A percentile compares a stretch with the other conserved stretches of the same genome.
phyloP scores from a whole-genome alignment of 2,113 vertebrate genomes.

The Formicarius rufipectus region DNA sequence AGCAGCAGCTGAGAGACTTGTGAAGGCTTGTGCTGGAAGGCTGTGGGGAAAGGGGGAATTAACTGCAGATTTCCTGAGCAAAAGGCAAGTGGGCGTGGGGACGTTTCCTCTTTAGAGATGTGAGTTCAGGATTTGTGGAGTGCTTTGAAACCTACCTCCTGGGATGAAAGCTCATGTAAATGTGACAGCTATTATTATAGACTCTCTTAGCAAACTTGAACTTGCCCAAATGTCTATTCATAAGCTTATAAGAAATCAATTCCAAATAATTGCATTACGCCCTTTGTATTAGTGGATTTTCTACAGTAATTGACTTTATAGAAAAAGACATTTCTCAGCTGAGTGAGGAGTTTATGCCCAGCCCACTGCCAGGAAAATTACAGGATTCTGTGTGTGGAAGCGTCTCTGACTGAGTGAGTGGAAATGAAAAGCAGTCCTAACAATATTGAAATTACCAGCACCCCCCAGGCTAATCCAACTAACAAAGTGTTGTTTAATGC shows the following conservation, averaged over 20 bases:
- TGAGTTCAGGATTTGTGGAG: background rate
- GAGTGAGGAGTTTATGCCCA: background rate
- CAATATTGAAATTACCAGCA: background rate
- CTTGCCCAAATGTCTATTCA: background rate
- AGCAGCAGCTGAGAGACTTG: background rate
- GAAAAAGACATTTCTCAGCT: slow-evolving; percentile 10
- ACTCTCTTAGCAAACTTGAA: slow-evolving; percentile 29
- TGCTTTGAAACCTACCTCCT: background rate
- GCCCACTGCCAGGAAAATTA: background rate
- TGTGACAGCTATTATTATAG: slow-evolving; percentile 12
- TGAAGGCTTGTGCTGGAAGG: background rate
- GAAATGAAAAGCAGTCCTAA: background rate
- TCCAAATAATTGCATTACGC: slow-evolving; percentile 32
- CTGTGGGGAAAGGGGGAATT: background rate
- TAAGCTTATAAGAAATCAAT: slow-evolving; percentile 48
- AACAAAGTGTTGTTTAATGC: background rate
- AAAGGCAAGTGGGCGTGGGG: background rate
- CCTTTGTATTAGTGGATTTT: slow-evolving; percentile 35
- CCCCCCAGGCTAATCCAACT: background rate
- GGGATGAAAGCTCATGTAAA: background rate
- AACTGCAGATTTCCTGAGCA: background rate
- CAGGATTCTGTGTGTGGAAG: background rate
- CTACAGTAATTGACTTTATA: slow-evolving; percentile 20
- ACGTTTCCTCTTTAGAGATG: background rate
- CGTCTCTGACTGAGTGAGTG: background rate